Evolutionary conservation across 2,113 vertebrate genomes (phyloP).

Genomic region (Regulus satrapa): DNA sequence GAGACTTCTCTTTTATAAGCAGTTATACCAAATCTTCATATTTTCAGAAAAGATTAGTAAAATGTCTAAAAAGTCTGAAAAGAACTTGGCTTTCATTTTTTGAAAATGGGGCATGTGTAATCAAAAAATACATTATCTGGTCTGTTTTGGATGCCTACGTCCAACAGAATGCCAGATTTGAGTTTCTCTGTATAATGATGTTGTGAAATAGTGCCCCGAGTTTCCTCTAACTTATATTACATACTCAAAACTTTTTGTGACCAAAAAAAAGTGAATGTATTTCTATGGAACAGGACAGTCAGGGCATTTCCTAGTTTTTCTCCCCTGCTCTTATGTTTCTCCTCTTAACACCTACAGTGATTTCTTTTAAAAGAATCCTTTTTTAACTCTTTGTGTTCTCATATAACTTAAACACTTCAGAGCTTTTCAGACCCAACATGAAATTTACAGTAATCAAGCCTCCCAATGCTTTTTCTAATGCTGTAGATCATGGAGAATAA

Average conservation of each 20-base stretch:
- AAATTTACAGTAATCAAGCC: not conserved
- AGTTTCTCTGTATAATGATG: not conserved
- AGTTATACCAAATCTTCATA: not conserved
- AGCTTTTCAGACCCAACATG: not conserved
- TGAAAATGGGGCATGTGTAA: not conserved
- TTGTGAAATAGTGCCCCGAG: not conserved
- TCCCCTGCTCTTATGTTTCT: not conserved
- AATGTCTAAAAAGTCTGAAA: not conserved
- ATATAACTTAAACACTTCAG: not conserved
- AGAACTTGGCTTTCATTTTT: not conserved
- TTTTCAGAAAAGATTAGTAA: not conserved
- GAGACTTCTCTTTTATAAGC: not conserved
- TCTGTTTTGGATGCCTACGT: not conserved
- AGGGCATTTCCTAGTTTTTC: not conserved
- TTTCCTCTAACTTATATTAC: not conserved
- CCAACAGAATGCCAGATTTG: not conserved
- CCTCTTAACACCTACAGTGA: not conserved
- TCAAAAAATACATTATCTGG: not conserved
- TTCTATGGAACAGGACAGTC: not conserved
- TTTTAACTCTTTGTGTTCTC: not conserved
- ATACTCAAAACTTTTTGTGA: not conserved
- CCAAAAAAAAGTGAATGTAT: not conserved
- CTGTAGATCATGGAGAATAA: not conserved
- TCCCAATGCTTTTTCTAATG: not conserved
- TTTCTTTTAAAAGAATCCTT: not conserved